Base-by-base conservation (phyloP, 2,888 invertebrate species). In the Mactromeris polynyma region DNA sequence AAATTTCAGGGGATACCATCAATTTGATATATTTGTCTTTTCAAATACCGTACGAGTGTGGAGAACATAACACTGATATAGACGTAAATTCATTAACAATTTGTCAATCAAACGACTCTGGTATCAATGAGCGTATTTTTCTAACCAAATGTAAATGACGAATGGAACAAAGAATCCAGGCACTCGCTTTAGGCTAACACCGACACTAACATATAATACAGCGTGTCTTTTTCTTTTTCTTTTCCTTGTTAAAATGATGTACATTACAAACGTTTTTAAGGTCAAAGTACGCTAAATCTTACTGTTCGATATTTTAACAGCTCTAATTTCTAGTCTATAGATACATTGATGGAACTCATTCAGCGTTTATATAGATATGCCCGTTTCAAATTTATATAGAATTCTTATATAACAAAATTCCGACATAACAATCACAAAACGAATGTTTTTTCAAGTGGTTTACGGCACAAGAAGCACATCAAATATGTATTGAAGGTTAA, bases 81-180 rank as follows among this genome's bases (percentile, higher is more conserved):
- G 54, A 81, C 82, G 31, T 82, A 87, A 81, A 82, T 73, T 90
- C 87, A 90, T 90, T 90, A 90, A 90, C 85, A 80, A 85, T 82
- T 85, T 90, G 90, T 87, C 90, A 90, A 85, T 90, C 90, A 73
- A 73, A 73, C 33, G 73, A 73, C 73, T 73, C 6, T 19, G 0
- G 19, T 73, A 73, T 73, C 73, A 73, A 73, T 73, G 73, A 36
- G 36, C 73, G 33, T 73, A 73, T 73, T 73, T 73, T 73, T 73
- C 73, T 73, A 73, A 73, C 73, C 33, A 33, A 73, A 36, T 73
- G 33, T 33, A 73, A 33, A 26, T 33, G 73, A 33, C 36, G 73
- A 73, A 11, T 26, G 36, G 7, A 73, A 73, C 73, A 73, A 73
- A 73, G 73, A 73, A 73, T 33, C 36, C 73, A 33, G 73, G 36